phyloP scores from a whole-genome alignment of 2,113 vertebrate genomes.

The Xenopus laevis region DNA sequence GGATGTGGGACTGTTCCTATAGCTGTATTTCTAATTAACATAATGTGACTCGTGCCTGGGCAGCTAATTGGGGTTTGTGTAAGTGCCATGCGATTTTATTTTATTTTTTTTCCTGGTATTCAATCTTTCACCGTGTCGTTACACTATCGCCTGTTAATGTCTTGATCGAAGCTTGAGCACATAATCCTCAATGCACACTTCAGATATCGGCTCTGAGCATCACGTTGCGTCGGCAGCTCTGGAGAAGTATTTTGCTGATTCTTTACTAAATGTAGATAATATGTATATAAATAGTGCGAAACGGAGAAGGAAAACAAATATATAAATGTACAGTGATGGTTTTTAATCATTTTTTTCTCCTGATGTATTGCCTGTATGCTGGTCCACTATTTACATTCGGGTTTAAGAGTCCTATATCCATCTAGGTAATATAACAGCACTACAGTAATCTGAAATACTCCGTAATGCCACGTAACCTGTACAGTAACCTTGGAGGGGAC shows the following conservation, averaged over 20 bases:
- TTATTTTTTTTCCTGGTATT: too few species aligned
- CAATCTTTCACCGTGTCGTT: too few species aligned
- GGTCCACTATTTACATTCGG: conserved; percentile 49
- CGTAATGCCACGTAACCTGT: conserved; percentile 65
- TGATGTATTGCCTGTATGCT: conserved; percentile 54
- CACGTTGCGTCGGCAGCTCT: conserved; percentile 11
- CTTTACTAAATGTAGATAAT: conserved; percentile 49
- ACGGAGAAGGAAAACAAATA: conserved; percentile 28
- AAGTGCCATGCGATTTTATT: too few species aligned
- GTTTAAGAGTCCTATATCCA: conserved; percentile 35
- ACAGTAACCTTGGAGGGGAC: conserved; percentile 52
- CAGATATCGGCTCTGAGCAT: neutral
- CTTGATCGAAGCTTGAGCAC: too few species aligned
- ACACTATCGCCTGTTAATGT: too few species aligned
- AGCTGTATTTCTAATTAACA: too few species aligned
- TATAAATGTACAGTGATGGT: conserved; percentile 23
- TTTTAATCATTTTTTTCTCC: conserved; percentile 48
- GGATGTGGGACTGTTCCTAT: too few species aligned
- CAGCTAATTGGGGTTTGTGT: too few species aligned
- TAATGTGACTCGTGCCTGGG: too few species aligned
- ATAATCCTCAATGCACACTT: neutral
- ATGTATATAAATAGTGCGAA: conserved; percentile 63
- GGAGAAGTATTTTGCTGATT: conserved; percentile 35
- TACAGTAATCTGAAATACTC: conserved; percentile 54
- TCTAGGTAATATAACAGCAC: conserved; percentile 57